Percentiles rank a stretch among this genome's conserved stretches.
Conservation (phyloP, 2,888 invertebrate genomes). For the Cephus rjabovi region DNA sequence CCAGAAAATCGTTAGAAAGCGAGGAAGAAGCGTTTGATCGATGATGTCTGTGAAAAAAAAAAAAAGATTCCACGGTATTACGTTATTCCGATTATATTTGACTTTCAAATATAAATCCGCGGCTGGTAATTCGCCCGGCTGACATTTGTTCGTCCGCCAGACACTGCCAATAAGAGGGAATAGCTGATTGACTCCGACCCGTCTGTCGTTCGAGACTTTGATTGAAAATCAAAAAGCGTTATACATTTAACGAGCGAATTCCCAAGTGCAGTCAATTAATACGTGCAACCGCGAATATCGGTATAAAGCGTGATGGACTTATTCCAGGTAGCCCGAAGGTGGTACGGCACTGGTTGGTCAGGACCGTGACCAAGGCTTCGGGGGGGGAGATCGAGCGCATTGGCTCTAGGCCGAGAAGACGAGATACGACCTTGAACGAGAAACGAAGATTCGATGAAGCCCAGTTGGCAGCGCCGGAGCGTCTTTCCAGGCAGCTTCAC, state of each 20-base stretch:
- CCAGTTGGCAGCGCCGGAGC: background rate
- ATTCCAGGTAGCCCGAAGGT: background rate
- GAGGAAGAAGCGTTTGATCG: background rate
- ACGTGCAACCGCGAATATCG: background rate
- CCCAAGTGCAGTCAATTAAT: background rate
- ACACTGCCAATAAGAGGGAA: background rate
- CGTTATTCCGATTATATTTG: conserved; percentile 3
- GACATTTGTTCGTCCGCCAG: background rate
- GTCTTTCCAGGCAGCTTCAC: background rate
- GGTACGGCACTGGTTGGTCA: background rate
- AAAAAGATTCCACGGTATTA: background rate
- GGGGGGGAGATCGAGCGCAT: background rate
- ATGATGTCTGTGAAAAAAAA: background rate
- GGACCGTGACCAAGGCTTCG: background rate
- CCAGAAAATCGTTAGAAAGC: background rate
- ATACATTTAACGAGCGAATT: background rate
- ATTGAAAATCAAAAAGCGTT: background rate
- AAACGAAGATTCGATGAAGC: background rate
- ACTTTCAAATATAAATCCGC: background rate
- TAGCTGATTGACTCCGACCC: background rate
- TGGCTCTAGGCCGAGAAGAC: background rate
- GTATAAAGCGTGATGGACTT: background rate
- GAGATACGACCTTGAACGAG: background rate
- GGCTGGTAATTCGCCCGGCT: background rate
- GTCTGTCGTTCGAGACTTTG: background rate